Conservation (phyloP, 2,113 vertebrate genomes). For the Lepus timidus region DNA sequence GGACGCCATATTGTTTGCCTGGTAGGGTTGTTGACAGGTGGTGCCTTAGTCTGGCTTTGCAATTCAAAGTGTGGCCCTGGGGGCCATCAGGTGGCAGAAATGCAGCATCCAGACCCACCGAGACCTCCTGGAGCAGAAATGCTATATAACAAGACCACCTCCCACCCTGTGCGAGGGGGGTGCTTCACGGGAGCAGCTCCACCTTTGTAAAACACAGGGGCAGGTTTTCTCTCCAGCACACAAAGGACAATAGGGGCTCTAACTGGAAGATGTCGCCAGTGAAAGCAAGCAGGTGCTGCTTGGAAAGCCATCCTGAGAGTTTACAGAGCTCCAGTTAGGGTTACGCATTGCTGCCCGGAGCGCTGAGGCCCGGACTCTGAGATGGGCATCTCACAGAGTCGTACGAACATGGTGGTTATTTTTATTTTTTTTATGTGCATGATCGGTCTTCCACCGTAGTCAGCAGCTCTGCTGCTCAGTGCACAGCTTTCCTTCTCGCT, state of each 20-base stretch:
- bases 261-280: neutral
- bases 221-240: neutral
- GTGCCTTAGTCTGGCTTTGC: neutral
- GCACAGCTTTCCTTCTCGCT: no score
- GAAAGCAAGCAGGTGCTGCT: neutral
- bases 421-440: neutral
- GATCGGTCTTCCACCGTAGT: no score
- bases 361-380: neutral
- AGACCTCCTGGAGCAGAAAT: neutral
- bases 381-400: neutral
- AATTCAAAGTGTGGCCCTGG: neutral
- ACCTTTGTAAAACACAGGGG: neutral
- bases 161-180: no score
- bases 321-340: neutral
- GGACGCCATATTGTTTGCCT: fast-evolving
- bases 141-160: neutral
- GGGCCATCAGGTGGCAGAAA: neutral
- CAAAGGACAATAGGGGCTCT: neutral
- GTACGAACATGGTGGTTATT: no score
- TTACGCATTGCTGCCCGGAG: neutral
- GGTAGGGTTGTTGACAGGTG: neutral
- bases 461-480: neutral
- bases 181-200: neutral
- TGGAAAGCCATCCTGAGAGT: neutral
- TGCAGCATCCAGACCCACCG: neutral